Evolutionary conservation across 2,113 vertebrate species (phyloP).

Genomic region (Oncorhynchus kisutch): DNA sequence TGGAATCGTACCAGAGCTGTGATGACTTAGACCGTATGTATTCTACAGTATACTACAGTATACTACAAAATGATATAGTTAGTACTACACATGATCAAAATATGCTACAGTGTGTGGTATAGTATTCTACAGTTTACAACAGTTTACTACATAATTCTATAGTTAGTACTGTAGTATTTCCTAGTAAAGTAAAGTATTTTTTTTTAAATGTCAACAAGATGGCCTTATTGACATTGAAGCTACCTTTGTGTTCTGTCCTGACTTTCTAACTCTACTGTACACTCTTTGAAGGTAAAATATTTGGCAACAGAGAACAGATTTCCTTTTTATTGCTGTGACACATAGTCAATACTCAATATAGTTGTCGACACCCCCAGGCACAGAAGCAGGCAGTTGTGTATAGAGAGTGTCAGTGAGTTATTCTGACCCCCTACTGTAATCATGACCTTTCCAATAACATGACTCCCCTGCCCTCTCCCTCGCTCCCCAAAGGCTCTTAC

Average conservation of each 20-base stretch:
- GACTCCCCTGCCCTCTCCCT: conserved; percentile 64
- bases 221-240: conserved; percentile 66
- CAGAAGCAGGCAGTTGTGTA: conserved; percentile 71
- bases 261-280: conserved; percentile 68
- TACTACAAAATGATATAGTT: too few species aligned
- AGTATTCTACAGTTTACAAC: too few species aligned
- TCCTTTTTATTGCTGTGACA: conserved; percentile 78
- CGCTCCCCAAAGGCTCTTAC: conserved; percentile 65
- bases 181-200: too few species aligned
- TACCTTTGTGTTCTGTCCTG: conserved; percentile 68
- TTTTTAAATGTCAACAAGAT: conserved; percentile 48
- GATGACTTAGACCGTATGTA: too few species aligned
- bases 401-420: conserved; percentile 74
- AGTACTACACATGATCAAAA: too few species aligned
- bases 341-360: conserved; percentile 81
- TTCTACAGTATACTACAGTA: too few species aligned
- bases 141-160: too few species aligned
- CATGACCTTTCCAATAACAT: conserved; percentile 79
- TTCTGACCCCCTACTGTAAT: conserved; percentile 79
- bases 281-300: conserved; percentile 59
- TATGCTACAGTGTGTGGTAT: too few species aligned
- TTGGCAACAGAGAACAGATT: conserved; percentile 70
- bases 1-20: too few species aligned
- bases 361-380: conserved; percentile 71
- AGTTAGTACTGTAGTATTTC: too few species aligned